Percentiles rank a stretch among this genome's conserved stretches.
Conservation (phyloP, 2,113 vertebrate species). For the Shinisaurus crocodilurus region DNA sequence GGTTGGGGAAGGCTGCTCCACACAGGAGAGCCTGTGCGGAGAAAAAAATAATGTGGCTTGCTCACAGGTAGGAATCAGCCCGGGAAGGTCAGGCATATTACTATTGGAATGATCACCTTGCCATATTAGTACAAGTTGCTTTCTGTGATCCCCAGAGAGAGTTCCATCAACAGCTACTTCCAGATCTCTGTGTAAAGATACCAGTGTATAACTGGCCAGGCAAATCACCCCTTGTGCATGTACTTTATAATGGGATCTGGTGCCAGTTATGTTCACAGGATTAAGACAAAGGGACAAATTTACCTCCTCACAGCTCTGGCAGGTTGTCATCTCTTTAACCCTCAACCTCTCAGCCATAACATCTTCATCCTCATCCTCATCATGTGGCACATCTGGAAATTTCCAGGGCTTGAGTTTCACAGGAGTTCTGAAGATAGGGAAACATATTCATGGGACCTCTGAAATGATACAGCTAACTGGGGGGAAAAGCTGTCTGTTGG, state of each 20-base stretch:
- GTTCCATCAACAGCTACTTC: background rate
- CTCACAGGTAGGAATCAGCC: background rate
- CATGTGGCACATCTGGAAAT: slow-evolving; percentile 79
- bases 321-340: slow-evolving; percentile 87
- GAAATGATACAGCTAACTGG: background rate
- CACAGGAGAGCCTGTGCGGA: too few relatives aligned
- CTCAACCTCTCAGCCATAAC: slow-evolving; percentile 88
- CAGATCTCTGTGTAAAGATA: background rate
- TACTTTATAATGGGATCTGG: background rate
- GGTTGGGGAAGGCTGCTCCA: background rate
- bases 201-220: background rate
- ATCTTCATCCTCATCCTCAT: slow-evolving; percentile 89
- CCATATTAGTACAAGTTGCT: background rate
- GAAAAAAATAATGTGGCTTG: background rate
- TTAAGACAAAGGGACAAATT: background rate
- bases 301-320: slow-evolving; percentile 89
- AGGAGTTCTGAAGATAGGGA: slow-evolving; percentile 58
- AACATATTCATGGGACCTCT: background rate
- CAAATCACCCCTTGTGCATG: background rate
- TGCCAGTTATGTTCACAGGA: accelerated
- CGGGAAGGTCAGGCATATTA: background rate
- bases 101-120: background rate
- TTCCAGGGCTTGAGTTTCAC: slow-evolving; percentile 80
- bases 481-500: too few relatives aligned
- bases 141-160: background rate